These are phyloP conservation scores for Argyresthia goedartella DNA, from an alignment of 2,888 invertebrate species.

Conservation along the genomic window DNA sequence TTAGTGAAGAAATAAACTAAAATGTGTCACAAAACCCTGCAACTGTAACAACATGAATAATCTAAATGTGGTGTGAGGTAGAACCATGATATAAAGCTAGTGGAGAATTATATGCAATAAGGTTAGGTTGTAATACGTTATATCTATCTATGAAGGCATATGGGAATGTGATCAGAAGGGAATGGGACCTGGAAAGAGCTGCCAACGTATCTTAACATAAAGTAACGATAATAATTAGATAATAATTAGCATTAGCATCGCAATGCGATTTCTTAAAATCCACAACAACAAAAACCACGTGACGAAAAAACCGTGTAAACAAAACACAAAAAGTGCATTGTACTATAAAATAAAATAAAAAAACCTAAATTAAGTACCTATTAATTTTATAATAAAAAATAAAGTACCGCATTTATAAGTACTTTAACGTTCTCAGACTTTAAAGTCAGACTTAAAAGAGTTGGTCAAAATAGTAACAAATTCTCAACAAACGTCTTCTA, in stretches of 20 bases:
- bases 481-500: slow-evolving; percentile 27
- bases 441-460: slow-evolving; percentile 40
- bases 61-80: slow-evolving; percentile 53
- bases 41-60: slow-evolving; percentile 21
- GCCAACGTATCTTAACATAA: not conserved
- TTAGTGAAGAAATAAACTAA: not conserved
- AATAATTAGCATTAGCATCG: slow-evolving; percentile 13
- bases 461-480: not conserved
- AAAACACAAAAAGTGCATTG: slow-evolving; percentile 48
- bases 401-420: slow-evolving; percentile 14
- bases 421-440: slow-evolving; percentile 16
- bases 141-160: not conserved
- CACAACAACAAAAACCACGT: slow-evolving; percentile 25
- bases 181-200: not conserved
- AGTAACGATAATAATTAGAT: not conserved
- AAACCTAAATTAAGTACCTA: slow-evolving; percentile 36
- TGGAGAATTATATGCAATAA: slow-evolving; percentile 16
- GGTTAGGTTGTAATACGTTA: slow-evolving; percentile 1
- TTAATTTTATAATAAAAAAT: not conserved
- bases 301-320: slow-evolving; percentile 12
- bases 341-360: slow-evolving; percentile 32
- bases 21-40: not conserved
- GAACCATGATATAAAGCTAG: slow-evolving; percentile 40
- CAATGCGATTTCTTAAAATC: slow-evolving; percentile 22
- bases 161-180: not conserved